Percentiles rank a stretch among this genome's conserved stretches.
These are phyloP conservation scores for Dreissena rostriformis DNA, from an alignment of 1,140 invertebrate species.

Conservation along the genomic window DNA sequence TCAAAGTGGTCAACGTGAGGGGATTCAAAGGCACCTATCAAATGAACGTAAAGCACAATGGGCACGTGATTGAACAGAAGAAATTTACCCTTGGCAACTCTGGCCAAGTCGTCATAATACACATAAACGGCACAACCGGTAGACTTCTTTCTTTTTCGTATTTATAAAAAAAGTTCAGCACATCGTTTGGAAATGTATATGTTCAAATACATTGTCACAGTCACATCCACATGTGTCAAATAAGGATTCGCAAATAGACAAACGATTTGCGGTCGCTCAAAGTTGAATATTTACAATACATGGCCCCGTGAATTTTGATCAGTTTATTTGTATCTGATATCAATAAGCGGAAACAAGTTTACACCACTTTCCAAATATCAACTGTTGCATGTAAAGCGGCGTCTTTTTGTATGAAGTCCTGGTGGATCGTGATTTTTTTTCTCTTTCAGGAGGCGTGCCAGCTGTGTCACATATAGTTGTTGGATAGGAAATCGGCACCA, in stretches of 20 bases:
- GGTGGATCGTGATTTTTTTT: not conserved
- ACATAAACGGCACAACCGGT: not conserved
- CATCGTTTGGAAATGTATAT: not conserved
- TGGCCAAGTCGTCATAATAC: conserved; percentile 23
- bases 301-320: not conserved
- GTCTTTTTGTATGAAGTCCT: not conserved
- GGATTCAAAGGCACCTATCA: conserved; percentile 46
- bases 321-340: not conserved
- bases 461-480: not conserved
- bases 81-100: conserved; percentile 27
- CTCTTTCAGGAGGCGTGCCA: not conserved
- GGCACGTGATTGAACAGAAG: conserved; percentile 31
- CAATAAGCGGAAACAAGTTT: not conserved
- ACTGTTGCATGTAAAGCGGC: not conserved
- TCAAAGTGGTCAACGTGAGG: not conserved
- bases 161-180: not conserved
- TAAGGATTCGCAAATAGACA: not conserved
- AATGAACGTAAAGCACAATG: conserved; percentile 41
- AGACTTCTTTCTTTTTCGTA: not conserved
- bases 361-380: not conserved
- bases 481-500: too few relatives aligned
- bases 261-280: not conserved
- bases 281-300: not conserved
- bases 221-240: not conserved
- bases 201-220: conserved; percentile 1